phyloP scores from a whole-genome alignment of 2,888 invertebrate genomes.

The Trachelus iudaicus region DNA sequence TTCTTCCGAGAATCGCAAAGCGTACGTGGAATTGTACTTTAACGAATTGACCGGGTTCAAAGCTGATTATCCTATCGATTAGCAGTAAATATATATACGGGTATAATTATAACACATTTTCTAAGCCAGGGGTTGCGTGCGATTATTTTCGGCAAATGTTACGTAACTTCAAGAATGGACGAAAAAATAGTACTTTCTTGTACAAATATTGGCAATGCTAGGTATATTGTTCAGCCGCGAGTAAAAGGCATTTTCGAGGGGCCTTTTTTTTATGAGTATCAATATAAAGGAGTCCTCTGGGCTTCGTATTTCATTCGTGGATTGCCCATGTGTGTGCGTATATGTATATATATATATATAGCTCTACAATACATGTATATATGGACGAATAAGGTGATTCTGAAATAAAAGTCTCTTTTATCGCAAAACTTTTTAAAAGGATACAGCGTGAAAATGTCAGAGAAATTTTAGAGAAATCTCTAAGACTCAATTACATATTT shows the following conservation, averaged over 20 bases:
- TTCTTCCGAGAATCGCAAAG: background rate
- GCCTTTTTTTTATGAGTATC: background rate
- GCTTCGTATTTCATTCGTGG: background rate
- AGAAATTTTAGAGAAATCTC: background rate
- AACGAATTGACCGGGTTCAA: background rate
- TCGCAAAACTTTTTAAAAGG: background rate
- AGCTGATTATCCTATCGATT: background rate
- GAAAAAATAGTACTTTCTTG: too few relatives aligned
- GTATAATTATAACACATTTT: too few relatives aligned
- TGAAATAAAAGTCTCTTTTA: background rate
- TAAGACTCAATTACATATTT: background rate
- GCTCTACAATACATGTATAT: background rate
- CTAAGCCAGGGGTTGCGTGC: background rate
- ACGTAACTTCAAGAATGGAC: too few relatives aligned
- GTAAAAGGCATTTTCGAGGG: background rate
- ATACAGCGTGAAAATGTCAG: background rate
- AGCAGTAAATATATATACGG: background rate
- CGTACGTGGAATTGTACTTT: background rate
- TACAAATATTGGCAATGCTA: too few relatives aligned
- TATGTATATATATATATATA: too few relatives aligned
- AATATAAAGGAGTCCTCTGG: background rate
- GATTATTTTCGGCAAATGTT: background rate
- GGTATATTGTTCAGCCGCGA: too few relatives aligned
- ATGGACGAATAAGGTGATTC: background rate
- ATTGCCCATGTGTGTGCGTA: background rate